A percentile compares a stretch with the other conserved stretches of the same genome.
These are phyloP conservation scores for Lepidurus apus DNA, from an alignment of 1,140 invertebrate species.

Conservation along the genomic window DNA sequence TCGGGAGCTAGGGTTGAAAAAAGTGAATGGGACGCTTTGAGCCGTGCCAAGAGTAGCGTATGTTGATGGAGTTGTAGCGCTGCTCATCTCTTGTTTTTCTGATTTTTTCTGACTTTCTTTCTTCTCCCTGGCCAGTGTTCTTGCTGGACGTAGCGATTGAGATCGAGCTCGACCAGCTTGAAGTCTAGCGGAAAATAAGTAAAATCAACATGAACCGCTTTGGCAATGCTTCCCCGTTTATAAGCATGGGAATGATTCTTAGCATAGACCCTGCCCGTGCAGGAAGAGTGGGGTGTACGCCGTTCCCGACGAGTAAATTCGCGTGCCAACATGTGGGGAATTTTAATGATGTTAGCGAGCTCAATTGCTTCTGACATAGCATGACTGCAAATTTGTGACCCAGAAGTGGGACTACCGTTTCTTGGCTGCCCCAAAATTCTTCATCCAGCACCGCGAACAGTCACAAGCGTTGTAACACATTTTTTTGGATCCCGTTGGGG, in stretches of 20 bases:
- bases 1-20: neutral
- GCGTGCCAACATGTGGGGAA: neutral
- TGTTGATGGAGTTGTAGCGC: constrained; percentile 14
- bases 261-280: neutral
- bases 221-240: neutral
- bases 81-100: neutral
- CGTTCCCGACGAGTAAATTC: neutral
- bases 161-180: neutral
- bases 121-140: neutral
- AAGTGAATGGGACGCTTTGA: constrained; percentile 14
- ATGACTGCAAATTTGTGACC: constrained; percentile 1
- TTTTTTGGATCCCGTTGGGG: no score
- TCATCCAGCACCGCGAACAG: neutral
- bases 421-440: neutral
- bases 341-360: constrained; percentile 5
- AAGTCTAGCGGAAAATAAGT: neutral
- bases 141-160: neutral
- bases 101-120: neutral
- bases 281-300: neutral
- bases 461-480: neutral
- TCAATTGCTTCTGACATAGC: constrained; percentile 16
- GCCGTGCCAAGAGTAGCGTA: neutral
- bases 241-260: neutral
- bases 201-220: neutral
- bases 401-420: neutral